A percentile compares a stretch with the other conserved stretches of the same genome.
These are phyloP conservation scores for Dendrolimus kikuchii DNA, from an alignment of 1,140 invertebrate species.

Conservation along the genomic window DNA sequence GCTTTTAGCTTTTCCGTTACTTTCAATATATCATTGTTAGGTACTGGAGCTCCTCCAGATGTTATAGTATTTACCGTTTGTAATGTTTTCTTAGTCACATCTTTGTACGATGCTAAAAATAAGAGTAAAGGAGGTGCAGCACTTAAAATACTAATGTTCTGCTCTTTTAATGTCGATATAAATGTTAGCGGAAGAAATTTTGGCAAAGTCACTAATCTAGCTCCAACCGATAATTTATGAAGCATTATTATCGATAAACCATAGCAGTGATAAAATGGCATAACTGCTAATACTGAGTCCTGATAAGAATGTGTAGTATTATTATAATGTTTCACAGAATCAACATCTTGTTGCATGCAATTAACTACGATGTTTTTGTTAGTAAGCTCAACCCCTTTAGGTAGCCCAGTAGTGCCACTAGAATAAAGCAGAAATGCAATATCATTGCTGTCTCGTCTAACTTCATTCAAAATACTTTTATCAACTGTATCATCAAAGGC, in stretches of 20 bases:
- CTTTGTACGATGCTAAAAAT: constrained; percentile 75
- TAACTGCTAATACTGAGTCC: constrained; percentile 74
- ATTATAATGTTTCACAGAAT: constrained; percentile 29
- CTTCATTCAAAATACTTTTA: constrained; percentile 46
- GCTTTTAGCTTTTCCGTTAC: constrained; percentile 66
- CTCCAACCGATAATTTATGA: constrained; percentile 74
- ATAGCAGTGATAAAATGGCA: constrained; percentile 92
- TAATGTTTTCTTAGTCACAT: constrained; percentile 74
- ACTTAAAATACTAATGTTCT: constrained; percentile 72
- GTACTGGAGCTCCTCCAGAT: constrained; percentile 81
- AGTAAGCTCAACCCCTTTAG: constrained; percentile 88
- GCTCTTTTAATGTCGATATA: constrained; percentile 69
- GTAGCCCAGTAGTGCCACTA: constrained; percentile 89
- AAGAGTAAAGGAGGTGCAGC: constrained; percentile 77
- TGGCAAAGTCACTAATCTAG: constrained; percentile 79
- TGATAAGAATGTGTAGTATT: constrained; percentile 52
- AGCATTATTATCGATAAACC: constrained; percentile 76
- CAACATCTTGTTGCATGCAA: constrained; percentile 46
- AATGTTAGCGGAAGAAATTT: constrained; percentile 80
- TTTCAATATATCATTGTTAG: constrained; percentile 72
- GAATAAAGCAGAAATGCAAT: constrained; percentile 76
- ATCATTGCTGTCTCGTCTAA: constrained; percentile 53
- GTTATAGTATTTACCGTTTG: constrained; percentile 67
- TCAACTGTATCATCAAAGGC: constrained; percentile 52
- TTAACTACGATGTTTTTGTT: constrained; percentile 77